Conservation (phyloP, 2,888 invertebrate genomes). For the Drosophila histrio region DNA sequence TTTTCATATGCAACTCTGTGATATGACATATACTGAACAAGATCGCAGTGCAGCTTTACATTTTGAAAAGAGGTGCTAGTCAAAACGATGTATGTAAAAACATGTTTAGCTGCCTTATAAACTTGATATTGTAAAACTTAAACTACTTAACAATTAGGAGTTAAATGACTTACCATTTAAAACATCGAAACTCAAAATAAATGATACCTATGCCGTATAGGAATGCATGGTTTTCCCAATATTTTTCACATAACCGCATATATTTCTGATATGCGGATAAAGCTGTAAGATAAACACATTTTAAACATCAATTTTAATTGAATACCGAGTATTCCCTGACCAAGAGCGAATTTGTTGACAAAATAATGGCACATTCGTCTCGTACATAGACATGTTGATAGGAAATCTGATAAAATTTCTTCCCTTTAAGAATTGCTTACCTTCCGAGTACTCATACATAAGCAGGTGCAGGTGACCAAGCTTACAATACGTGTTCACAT, state of each 20-base stretch:
- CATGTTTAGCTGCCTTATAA: no score
- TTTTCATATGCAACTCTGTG: no score
- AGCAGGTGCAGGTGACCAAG: slow-evolving; percentile 97
- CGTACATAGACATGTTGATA: neutral
- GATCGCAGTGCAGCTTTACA: no score
- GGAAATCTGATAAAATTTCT: neutral
- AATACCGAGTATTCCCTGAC: no score
- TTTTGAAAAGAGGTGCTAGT: no score
- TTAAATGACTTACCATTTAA: slow-evolving; percentile 93
- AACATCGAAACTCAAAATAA: slow-evolving; percentile 98
- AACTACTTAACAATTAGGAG: neutral
- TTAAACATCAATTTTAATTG: neutral
- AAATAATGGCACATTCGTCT: neutral
- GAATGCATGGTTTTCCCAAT: slow-evolving; percentile 95
- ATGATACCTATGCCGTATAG: slow-evolving; percentile 97
- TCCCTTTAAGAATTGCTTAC: slow-evolving; percentile 85
- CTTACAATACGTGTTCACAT: slow-evolving; percentile 96
- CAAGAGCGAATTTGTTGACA: neutral
- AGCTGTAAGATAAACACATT: slow-evolving; percentile 86
- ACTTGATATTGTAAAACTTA: no score
- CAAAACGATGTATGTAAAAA: no score
- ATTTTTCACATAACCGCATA: slow-evolving; percentile 90
- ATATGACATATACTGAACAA: no score
- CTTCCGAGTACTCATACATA: slow-evolving; percentile 96
- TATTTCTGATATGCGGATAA: slow-evolving; percentile 99